Evolutionary conservation across 2,888 invertebrate genomes (phyloP).

Genomic region (Hydriomena furcata): DNA sequence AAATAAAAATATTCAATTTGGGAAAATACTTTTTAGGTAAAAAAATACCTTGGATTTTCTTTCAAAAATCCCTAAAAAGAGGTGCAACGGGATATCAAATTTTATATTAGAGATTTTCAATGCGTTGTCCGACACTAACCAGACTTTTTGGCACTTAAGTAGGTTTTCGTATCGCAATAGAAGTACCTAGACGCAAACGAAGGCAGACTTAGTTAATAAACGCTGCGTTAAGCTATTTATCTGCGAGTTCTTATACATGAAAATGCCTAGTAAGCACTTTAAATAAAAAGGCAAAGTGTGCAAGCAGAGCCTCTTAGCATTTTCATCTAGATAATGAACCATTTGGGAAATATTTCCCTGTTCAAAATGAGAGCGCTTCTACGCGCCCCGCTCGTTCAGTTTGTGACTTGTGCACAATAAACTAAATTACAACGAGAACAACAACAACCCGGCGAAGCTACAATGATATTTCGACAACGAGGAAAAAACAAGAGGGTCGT

Average conservation of each 20-base stretch:
- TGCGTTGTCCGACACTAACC: no score
- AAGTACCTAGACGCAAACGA: no score
- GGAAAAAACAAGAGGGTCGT: slow-evolving; percentile 76
- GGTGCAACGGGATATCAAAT: no score
- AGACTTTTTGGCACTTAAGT: no score
- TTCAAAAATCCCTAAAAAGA: no score
- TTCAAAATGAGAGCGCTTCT: slow-evolving; percentile 54
- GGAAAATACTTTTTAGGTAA: no score
- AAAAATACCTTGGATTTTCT: no score
- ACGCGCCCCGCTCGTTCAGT: slow-evolving; percentile 50
- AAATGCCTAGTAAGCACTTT: slow-evolving; percentile 8
- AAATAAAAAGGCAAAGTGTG: slow-evolving; percentile 24
- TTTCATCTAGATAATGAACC: slow-evolving; percentile 44
- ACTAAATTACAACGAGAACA: slow-evolving; percentile 71
- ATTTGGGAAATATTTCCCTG: slow-evolving; percentile 51
- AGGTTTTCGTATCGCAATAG: no score
- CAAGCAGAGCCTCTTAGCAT: slow-evolving; percentile 29
- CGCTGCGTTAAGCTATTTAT: background rate
- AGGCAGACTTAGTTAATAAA: background rate
- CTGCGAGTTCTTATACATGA: background rate
- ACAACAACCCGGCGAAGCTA: slow-evolving; percentile 54
- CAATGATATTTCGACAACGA: slow-evolving; percentile 73
- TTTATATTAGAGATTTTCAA: no score
- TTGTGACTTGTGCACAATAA: slow-evolving; percentile 68
- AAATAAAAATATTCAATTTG: no score